phyloP scores from a whole-genome alignment of 2,888 invertebrate genomes.

The Pachydiplax longipennis region DNA sequence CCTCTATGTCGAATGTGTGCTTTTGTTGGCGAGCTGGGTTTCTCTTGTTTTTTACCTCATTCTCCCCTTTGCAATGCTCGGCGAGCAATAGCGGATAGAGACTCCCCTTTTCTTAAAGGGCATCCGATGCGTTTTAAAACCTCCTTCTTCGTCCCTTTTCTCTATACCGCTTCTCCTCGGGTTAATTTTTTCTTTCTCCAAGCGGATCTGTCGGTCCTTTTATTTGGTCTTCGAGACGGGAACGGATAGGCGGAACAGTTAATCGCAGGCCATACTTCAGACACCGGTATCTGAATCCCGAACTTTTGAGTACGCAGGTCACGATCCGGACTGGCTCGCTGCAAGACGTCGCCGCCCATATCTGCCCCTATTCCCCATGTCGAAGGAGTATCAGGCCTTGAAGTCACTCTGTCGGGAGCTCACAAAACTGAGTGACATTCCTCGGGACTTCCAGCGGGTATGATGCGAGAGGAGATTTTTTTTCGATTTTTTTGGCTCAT shows the following conservation, averaged over 20 bases:
- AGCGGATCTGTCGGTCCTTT: neutral
- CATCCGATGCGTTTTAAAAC: neutral
- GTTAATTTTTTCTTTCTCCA: neutral
- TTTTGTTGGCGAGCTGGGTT: neutral
- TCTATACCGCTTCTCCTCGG: neutral
- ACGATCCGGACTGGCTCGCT: neutral
- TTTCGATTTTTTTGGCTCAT: too few species aligned
- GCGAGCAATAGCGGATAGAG: neutral
- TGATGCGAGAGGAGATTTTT: neutral
- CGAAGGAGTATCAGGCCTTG: neutral
- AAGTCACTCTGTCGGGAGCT: neutral
- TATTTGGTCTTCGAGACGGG: neutral
- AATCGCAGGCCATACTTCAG: constrained; percentile 19
- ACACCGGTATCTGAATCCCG: constrained; percentile 38
- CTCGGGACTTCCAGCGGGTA: neutral
- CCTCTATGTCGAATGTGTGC: constrained; percentile 20
- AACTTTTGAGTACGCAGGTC: neutral
- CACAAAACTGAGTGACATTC: constrained; percentile 15
- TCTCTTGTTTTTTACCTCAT: neutral
- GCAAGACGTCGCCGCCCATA: neutral
- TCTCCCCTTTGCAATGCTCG: neutral
- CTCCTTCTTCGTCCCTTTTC: neutral
- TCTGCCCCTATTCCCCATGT: neutral
- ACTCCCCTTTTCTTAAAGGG: neutral
- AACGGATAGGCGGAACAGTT: neutral